phyloP scores from a whole-genome alignment of 2,113 vertebrate genomes.

The Mesembrinibis cayennensis region DNA sequence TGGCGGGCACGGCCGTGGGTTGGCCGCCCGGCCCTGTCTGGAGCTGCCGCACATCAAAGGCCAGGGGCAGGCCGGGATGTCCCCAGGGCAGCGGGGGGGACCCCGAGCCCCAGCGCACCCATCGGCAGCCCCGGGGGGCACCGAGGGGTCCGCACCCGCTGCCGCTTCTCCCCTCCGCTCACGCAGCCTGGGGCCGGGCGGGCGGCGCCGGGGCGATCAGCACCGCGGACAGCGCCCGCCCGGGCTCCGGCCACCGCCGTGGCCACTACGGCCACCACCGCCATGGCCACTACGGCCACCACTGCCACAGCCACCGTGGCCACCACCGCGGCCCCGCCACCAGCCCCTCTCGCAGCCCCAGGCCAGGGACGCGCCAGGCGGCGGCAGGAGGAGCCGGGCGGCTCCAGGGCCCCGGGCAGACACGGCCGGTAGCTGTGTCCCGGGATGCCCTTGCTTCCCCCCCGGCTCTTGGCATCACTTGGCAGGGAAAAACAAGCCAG shows the following conservation, averaged over 20 bases:
- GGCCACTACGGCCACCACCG: too few species aligned
- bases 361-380: not conserved
- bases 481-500: not conserved
- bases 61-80: not conserved
- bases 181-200: not conserved
- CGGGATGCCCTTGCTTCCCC: not conserved
- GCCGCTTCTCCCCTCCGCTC: fast-evolving
- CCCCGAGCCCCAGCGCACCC: fast-evolving
- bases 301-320: not conserved
- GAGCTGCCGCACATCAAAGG: not conserved
- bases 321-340: not conserved
- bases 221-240: not conserved
- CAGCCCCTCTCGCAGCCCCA: not conserved
- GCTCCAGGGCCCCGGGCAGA: not conserved
- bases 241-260: too few species aligned
- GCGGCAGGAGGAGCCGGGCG: not conserved
- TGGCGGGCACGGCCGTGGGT: not conserved
- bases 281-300: too few species aligned
- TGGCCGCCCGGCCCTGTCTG: not conserved
- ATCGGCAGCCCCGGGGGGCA: fast-evolving
- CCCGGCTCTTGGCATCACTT: not conserved
- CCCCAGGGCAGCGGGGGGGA: not conserved
- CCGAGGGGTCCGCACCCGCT: not conserved
- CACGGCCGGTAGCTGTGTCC: not conserved
- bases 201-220: not conserved